phyloP scores from a whole-genome alignment of 2,113 vertebrate genomes.

The Fukomys damarensis region DNA sequence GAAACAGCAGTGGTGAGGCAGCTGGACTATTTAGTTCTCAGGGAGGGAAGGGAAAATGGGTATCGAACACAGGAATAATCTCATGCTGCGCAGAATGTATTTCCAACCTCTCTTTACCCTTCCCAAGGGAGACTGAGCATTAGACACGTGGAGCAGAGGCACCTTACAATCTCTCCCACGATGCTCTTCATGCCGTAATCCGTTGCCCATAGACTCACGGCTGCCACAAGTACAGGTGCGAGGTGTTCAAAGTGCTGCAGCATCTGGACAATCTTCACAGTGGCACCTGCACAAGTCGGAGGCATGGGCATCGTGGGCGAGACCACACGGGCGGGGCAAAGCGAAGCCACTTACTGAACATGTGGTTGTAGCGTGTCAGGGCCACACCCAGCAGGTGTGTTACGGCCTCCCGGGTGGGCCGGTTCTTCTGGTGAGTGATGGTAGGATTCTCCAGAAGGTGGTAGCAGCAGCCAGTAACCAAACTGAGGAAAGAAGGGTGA shows the following conservation, averaged over 20 bases:
- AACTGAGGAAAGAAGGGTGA: constrained; percentile 84
- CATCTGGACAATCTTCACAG: constrained; percentile 95
- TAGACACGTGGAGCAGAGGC: background rate
- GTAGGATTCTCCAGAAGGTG: constrained; percentile 95
- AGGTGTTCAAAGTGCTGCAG: constrained; percentile 97
- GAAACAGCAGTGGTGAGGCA: constrained; percentile 23
- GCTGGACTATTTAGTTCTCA: background rate
- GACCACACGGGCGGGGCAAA: background rate
- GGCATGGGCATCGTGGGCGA: background rate
- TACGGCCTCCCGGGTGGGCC: constrained; percentile 89
- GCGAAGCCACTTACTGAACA: constrained; percentile 90
- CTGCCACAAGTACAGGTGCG: constrained; percentile 91
- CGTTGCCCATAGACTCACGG: constrained; percentile 92
- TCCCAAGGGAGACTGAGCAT: background rate
- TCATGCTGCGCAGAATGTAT: background rate
- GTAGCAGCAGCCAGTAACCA: constrained; percentile 95
- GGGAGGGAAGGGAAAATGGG: background rate
- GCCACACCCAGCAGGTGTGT: constrained; percentile 92
- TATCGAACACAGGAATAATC: background rate
- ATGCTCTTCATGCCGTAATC: constrained; percentile 94
- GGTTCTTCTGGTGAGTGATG: constrained; percentile 92
- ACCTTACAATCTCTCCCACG: constrained; percentile 96
- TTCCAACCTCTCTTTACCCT: background rate
- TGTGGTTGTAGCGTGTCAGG: constrained; percentile 92
- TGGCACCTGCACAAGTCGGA: constrained; percentile 87